phyloP scores from a whole-genome alignment of 2,888 invertebrate species.

The Amphipoea oculea region DNA sequence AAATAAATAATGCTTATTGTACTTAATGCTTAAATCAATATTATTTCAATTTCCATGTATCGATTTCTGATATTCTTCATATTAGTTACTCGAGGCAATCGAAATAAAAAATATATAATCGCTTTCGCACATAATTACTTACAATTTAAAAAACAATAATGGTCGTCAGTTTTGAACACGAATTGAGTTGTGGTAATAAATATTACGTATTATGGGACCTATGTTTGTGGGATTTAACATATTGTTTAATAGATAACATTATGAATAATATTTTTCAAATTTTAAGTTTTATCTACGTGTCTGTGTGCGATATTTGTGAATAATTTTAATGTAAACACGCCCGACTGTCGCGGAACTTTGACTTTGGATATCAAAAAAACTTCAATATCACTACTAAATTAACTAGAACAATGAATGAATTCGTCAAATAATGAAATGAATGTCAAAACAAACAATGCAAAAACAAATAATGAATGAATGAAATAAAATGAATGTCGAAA shows the following conservation, averaged over 20 bases:
- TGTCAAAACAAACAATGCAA: not conserved
- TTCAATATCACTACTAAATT: not conserved
- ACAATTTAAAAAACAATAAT: not conserved
- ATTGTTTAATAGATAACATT: not conserved
- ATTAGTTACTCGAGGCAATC: not conserved
- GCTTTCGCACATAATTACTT: not conserved
- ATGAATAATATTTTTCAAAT: not conserved
- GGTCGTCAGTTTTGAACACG: not conserved
- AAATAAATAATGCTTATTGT: not conserved
- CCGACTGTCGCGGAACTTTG: not conserved
- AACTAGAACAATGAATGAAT: not conserved
- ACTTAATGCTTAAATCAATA: not conserved
- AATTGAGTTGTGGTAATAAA: not conserved
- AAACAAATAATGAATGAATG: not conserved
- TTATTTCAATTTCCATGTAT: not conserved
- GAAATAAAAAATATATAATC: not conserved
- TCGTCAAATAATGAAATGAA: not conserved
- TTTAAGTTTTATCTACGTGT: not conserved
- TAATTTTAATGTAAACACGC: not conserved
- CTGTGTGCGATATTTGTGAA: not conserved
- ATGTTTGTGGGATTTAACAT: not conserved
- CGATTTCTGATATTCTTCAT: too few species aligned
- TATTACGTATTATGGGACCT: not conserved
- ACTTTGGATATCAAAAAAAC: not conserved
- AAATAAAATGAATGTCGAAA: not conserved